Percentiles rank a stretch among this genome's conserved stretches.
These are phyloP conservation scores for Cnemophilus loriae DNA, from an alignment of 2,113 vertebrate species.

Conservation along the genomic window DNA sequence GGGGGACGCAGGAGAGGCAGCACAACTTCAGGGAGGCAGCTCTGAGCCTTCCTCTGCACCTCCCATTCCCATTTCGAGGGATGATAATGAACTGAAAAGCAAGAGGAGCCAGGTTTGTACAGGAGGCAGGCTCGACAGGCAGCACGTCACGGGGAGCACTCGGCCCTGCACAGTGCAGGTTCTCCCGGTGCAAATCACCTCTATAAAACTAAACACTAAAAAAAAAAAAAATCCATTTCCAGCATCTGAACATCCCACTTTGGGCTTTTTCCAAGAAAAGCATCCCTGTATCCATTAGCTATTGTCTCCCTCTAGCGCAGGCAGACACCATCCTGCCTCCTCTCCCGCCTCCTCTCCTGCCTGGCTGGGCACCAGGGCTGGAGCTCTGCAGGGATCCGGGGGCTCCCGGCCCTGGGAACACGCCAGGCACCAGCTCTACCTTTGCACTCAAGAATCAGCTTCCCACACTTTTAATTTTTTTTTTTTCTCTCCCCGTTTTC, in stretches of 20 bases:
- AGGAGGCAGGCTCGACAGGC: fast-evolving
- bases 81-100: background rate
- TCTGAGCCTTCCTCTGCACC: background rate
- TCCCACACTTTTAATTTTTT: fast-evolving
- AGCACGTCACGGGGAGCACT: fast-evolving
- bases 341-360: background rate
- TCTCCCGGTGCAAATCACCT: fast-evolving
- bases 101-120: fast-evolving
- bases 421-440: background rate
- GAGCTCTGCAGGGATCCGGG: background rate
- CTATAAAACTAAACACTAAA: background rate
- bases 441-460: background rate
- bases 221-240: too few species aligned
- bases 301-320: slow-evolving; percentile 65
- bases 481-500: background rate
- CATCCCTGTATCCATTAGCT: background rate
- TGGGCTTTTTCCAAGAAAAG: background rate
- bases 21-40: background rate
- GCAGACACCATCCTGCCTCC: background rate
- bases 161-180: fast-evolving
- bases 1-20: background rate
- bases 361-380: background rate
- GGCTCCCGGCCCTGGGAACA: background rate
- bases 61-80: background rate
- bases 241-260: background rate